Base-by-base conservation (phyloP, 2,888 invertebrate species). In the Megalurothrips usitatus region DNA sequence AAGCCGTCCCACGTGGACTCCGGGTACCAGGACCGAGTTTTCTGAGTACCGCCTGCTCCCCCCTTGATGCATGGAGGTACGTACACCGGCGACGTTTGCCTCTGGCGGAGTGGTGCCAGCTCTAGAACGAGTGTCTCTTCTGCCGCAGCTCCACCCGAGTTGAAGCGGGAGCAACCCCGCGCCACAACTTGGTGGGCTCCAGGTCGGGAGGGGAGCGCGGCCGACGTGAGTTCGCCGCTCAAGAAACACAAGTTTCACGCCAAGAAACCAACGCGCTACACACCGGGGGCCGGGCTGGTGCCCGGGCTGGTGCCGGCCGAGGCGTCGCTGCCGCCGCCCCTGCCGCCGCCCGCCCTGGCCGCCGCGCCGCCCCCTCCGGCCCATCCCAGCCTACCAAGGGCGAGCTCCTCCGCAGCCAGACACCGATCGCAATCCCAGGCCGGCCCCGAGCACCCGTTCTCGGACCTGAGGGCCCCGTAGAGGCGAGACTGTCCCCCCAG, bases 21-120 rank as follows among this genome's bases (percentile, higher is more conserved):
- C 78, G 94, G 94, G 19, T 94, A 95, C 86, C 95, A 95, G 85
- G 96, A 96, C 86, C 88, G 96, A 80, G 95, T 96, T 82, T 96
- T 95, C 88, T 96, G 83, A 84, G 81, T 78, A 75, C 48, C 79
- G 81, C 79, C 68, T 26, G 48, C 75, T 68, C 75, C 80, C 43
- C 28, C 80, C 75, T 23, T 75, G 68, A 75, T 75, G 68, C 68
- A 26, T 75, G 68, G 68, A 75, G 68, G 68, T 75, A 11, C 26
- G 23, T 26, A 2, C 11, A 2, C 34, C 34, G 6, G 6, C 34
- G 14, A 58, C 19, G 2, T 10, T 9, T 9, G 2, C 10, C 14
- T 17, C 52, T 58, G 58, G 1, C 58, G 6, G 19, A 19, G 11
- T 58, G 58, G 14, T 14, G 6, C 34, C 34, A 43, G 34, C 34